Percentiles rank a stretch among this genome's conserved stretches.
Conservation (phyloP, 1,140 invertebrate genomes). For the Halictus rubicundus region DNA sequence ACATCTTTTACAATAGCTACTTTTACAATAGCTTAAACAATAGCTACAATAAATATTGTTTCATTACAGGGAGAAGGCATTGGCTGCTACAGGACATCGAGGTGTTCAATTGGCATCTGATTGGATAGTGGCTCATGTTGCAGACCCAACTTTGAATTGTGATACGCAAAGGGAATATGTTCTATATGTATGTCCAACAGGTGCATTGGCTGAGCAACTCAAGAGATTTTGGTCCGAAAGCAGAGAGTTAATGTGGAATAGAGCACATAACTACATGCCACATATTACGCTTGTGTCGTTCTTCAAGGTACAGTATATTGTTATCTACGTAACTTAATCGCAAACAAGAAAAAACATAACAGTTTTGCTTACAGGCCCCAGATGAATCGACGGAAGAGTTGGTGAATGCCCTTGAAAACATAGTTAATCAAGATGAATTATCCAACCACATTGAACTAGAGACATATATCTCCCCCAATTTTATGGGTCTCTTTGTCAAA, state of each 20-base stretch:
- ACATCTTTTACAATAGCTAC: background rate
- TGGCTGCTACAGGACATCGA: conserved; percentile 93
- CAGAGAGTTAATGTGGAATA: conserved; percentile 90
- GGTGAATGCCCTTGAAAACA: conserved; percentile 84
- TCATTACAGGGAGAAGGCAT: conserved; percentile 88
- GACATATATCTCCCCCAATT: conserved; percentile 91
- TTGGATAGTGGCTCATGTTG: conserved; percentile 93
- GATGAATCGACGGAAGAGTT: conserved; percentile 86
- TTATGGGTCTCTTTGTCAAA: conserved; percentile 92
- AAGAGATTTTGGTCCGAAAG: conserved; percentile 90
- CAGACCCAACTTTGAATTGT: conserved; percentile 89
- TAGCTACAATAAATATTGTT: background rate
- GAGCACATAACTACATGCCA: conserved; percentile 92
- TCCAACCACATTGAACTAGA: conserved; percentile 86
- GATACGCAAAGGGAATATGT: conserved; percentile 90
- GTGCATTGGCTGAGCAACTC: conserved; percentile 86
- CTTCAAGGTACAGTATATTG: conserved; percentile 86
- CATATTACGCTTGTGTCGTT: conserved; percentile 94
- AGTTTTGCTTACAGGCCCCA: conserved; percentile 83
- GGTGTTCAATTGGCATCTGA: conserved; percentile 93
- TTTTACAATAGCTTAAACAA: too few relatives aligned
- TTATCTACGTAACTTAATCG: background rate
- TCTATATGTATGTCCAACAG: conserved; percentile 91
- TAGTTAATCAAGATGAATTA: conserved; percentile 85
- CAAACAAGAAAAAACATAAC: background rate